Evolutionary conservation across 2,888 invertebrate genomes (phyloP).

Genomic region (Pecten maximus): DNA sequence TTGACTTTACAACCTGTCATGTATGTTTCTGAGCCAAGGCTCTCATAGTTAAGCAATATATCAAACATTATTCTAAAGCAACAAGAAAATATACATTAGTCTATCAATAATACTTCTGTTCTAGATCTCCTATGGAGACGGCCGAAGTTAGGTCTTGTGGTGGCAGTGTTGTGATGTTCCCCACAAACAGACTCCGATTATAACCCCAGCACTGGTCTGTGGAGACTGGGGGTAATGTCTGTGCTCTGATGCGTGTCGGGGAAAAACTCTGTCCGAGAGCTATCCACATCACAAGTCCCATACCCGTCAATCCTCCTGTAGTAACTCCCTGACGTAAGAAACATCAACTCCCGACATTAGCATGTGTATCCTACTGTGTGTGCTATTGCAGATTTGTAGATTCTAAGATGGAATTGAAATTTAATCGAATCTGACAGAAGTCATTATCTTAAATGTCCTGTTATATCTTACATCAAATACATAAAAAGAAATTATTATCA

Average conservation of each 20-base stretch:
- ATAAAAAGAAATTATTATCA: too few species aligned
- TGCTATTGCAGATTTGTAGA: too few species aligned
- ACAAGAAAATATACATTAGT: too few species aligned
- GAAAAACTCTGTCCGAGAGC: not conserved
- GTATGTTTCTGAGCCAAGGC: constrained; percentile 67
- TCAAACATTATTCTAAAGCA: not conserved
- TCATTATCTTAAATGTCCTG: too few species aligned
- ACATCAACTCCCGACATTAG: too few species aligned
- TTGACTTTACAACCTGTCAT: constrained; percentile 66
- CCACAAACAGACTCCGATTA: not conserved
- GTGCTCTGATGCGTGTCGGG: not conserved
- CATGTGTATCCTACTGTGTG: too few species aligned
- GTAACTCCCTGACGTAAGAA: not conserved
- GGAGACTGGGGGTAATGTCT: not conserved
- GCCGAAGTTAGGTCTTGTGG: not conserved
- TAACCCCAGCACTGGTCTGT: not conserved
- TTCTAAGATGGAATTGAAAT: too few species aligned
- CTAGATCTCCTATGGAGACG: not conserved
- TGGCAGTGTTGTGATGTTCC: not conserved
- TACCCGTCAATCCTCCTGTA: not conserved
- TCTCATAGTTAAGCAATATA: constrained; percentile 63
- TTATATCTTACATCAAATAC: too few species aligned
- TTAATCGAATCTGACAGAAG: too few species aligned
- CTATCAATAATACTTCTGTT: not conserved
- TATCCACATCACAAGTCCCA: not conserved